Evolutionary conservation across 2,888 invertebrate species (phyloP).

Genomic region (Trachelus troglodyta): DNA sequence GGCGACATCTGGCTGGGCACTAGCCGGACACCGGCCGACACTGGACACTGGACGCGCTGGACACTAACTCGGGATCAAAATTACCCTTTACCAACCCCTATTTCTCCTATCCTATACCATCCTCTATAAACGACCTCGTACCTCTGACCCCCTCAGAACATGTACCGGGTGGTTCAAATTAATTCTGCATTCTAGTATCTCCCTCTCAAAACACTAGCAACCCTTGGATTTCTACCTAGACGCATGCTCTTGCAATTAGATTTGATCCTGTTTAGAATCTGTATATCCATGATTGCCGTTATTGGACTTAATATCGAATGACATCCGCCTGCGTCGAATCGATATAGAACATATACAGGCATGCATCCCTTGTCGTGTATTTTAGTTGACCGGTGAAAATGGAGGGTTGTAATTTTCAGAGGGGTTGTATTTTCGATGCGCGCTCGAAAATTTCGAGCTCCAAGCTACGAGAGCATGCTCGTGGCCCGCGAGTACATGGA

Average conservation of each 20-base stretch:
- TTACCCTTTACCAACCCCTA: conserved; percentile 43
- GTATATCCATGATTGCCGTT: neutral
- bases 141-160: conserved; percentile 1
- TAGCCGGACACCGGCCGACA: conserved; percentile 51
- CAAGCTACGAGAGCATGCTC: neutral
- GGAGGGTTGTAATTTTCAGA: neutral
- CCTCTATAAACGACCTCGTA: neutral
- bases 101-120: neutral
- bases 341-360: neutral
- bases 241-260: neutral
- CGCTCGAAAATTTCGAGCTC: neutral
- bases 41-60: conserved; percentile 47
- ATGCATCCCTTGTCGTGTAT: neutral
- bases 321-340: neutral
- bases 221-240: neutral
- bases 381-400: neutral
- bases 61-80: conserved; percentile 57
- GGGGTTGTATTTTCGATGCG: neutral
- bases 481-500: conserved; percentile 30
- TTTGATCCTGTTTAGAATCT: neutral
- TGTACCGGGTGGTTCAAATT: conserved; percentile 59
- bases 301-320: neutral
- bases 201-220: neutral
- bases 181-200: conserved; percentile 44
- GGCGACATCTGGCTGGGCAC: conserved; percentile 62